Evolutionary conservation across 1,140 invertebrate species (phyloP), one percentile per base, ranked within the genome.

Genomic region (Tetramorium alpestre): DNA sequence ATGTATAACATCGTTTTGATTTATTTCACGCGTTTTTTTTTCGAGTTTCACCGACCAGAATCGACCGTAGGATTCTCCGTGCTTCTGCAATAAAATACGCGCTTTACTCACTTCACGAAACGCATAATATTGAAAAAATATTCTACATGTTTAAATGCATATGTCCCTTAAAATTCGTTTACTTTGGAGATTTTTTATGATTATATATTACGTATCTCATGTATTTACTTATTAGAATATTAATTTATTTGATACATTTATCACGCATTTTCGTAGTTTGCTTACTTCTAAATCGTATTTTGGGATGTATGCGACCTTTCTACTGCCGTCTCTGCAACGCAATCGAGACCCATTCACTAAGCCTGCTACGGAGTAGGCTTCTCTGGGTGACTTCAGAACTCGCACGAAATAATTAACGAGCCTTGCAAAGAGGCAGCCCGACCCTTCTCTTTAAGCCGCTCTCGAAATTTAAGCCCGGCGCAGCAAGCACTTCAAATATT

Each of bases 351-450:
- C 18, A 72, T 65, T 38, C 69, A 69, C 65, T n/a, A 25, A 54
- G 44, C 64, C 51, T 18, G 18, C 25, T 16, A 51, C 86, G 86
- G 60, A 87, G 70, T 78, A 92, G 89, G 87, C 89, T 86, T 90
- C 87, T 91, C 90, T 76, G n/a, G 82, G 88, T 92, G 93, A 90
- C 92, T 92, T 90, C 86, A 89, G 88, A 93, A 94, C 92, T 94
- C 92, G 90, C 86, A 84, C 87, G 93, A 94, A 94, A 95, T 95
- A 95, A 95, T 95, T 95, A 95, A 95, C 93, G 92, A 94, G 84
- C 78, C 92, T 91, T 88, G 91, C 88, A 87, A 84, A 76, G 85
- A 86, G 77, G 78, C 64, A 60, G 13, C 41, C 33, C 67, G 41
- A 58, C 73, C 77, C 58, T 49, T 73, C 72, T 58, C 67, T 41